These are phyloP conservation scores for Tanytarsus gracilentus DNA, from an alignment of 2,888 invertebrate genomes.

Conservation along the genomic window DNA sequence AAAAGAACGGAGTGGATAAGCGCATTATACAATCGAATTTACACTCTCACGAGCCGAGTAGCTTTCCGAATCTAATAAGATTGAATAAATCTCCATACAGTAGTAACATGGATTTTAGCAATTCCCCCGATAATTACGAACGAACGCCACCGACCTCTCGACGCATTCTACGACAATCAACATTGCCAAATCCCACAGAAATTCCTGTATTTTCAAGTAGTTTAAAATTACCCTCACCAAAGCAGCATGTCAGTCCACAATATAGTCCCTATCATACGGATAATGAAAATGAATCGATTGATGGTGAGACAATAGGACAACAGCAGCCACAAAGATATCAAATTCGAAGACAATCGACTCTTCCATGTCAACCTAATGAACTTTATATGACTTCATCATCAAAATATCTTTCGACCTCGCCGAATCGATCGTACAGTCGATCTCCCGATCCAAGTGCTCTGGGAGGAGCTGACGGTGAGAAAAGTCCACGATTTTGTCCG, in stretches of 20 bases:
- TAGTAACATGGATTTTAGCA: conserved; percentile 29
- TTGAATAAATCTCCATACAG: conserved; percentile 27
- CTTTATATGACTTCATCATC: conserved; percentile 29
- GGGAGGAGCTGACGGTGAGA: conserved; percentile 36
- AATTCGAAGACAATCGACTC: conserved; percentile 41
- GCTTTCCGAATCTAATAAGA: conserved; percentile 21
- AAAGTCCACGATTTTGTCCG: conserved; percentile 35
- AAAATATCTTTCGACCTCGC: conserved; percentile 41
- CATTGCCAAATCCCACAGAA: conserved; percentile 38
- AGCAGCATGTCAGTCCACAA: conserved; percentile 32
- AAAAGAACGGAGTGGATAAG: conserved; percentile 13
- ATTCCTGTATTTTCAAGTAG: conserved; percentile 34
- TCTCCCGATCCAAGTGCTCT: conserved; percentile 39
- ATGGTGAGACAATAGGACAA: conserved; percentile 33
- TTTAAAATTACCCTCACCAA: conserved; percentile 39
- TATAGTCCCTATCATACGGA: conserved; percentile 31
- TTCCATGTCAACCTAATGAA: conserved; percentile 37
- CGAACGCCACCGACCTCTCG: conserved; percentile 32
- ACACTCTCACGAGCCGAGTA: conserved; percentile 17
- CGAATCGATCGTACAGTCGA: conserved; percentile 40
- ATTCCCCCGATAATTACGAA: conserved; percentile 31
- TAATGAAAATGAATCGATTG: conserved; percentile 30
- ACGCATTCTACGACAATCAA: conserved; percentile 41
- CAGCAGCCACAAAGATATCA: conserved; percentile 31
- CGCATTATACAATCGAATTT: conserved; percentile 17